These are phyloP conservation scores for Bursaphelenchus mucronatus DNA, from an alignment of 1,140 invertebrate genomes.

Conservation along the genomic window DNA sequence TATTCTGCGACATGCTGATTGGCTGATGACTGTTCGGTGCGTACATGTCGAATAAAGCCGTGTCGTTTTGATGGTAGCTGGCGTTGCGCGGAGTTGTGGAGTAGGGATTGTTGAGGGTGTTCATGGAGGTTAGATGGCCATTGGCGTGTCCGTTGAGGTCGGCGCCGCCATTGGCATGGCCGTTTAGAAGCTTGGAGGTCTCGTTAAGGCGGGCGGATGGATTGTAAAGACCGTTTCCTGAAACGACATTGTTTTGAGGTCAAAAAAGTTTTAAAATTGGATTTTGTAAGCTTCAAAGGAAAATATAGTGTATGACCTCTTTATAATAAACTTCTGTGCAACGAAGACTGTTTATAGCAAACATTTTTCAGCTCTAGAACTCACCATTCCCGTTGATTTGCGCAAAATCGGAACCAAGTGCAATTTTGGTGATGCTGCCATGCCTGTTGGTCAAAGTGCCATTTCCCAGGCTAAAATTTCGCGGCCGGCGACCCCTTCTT, in stretches of 20 bases:
- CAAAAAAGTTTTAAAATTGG: not conserved
- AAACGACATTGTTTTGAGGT: not conserved
- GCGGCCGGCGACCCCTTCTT: slow-evolving; percentile 27
- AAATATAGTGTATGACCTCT: too few species aligned
- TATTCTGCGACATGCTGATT: slow-evolving; percentile 19
- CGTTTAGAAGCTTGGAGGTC: slow-evolving; percentile 51
- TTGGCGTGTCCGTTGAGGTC: slow-evolving; percentile 25
- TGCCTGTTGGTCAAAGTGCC: slow-evolving; percentile 36
- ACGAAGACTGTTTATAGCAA: too few species aligned
- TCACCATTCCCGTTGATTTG: slow-evolving; percentile 34
- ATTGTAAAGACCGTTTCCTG: not conserved
- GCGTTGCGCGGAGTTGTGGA: too few species aligned
- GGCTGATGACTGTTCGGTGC: slow-evolving; percentile 25
- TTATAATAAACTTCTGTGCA: too few species aligned
- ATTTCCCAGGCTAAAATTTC: slow-evolving; percentile 6
- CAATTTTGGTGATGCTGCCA: slow-evolving; percentile 51
- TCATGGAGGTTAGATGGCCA: not conserved
- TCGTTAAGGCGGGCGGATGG: slow-evolving; percentile 37
- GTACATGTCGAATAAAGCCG: slow-evolving; percentile 24
- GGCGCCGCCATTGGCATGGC: slow-evolving; percentile 47
- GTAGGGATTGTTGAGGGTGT: too few species aligned
- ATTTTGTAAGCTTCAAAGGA: too few species aligned
- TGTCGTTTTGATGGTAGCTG: not conserved
- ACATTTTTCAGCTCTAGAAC: too few species aligned
- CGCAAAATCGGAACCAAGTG: slow-evolving; percentile 29